These are phyloP conservation scores for Threskiornis aethiopicus DNA, from an alignment of 2,797 vertebrate species.

Conservation along the genomic window DNA sequence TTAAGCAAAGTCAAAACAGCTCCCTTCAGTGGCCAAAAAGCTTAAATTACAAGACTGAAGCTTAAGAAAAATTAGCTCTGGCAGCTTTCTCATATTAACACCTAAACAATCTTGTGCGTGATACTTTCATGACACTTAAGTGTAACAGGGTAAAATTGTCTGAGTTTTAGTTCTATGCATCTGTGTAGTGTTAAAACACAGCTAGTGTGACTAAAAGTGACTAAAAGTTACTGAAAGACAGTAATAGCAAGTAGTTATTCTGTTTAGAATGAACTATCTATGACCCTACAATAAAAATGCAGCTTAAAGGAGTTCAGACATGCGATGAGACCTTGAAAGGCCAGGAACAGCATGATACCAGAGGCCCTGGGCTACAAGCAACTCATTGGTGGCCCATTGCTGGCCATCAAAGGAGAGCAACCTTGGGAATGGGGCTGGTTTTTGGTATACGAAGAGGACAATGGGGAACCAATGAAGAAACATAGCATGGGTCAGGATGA, in stretches of 20 bases:
- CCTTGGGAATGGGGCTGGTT: fast-evolving
- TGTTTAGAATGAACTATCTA: background rate
- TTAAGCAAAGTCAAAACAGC: background rate
- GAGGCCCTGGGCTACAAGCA: background rate
- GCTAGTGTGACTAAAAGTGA: too few relatives aligned
- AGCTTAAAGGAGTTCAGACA: background rate
- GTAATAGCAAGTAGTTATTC: background rate
- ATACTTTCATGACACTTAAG: background rate
- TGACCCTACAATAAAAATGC: background rate
- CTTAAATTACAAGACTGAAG: background rate
- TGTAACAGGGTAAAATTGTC: background rate
- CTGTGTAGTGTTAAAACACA: background rate
- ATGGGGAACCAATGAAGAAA: background rate
- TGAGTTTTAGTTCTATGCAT: background rate
- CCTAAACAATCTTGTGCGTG: background rate
- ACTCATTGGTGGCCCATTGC: background rate
- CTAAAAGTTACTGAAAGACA: background rate
- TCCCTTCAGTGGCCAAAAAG: background rate
- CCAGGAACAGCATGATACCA: background rate
- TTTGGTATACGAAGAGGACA: background rate
- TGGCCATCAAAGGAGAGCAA: background rate
- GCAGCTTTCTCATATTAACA: background rate
- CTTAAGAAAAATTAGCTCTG: background rate
- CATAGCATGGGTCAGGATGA: background rate
- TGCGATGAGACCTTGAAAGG: background rate